Base-by-base conservation (phyloP, 2,113 vertebrate species). In the Anser brachyrhynchus region DNA sequence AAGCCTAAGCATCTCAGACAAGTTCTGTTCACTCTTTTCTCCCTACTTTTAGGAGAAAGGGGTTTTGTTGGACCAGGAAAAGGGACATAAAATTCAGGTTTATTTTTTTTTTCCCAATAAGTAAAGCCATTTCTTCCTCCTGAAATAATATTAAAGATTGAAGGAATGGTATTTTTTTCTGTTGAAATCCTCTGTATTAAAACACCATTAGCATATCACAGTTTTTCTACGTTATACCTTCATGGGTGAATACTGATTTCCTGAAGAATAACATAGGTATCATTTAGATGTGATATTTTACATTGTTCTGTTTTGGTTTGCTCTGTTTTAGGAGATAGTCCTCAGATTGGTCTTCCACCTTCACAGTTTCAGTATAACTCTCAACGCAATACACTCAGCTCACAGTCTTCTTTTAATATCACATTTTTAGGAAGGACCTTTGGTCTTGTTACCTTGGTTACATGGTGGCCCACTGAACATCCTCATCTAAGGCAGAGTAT, bases 91-190 rank as follows among this genome's bases (percentile, higher is more conserved):
- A 58, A 46, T 84, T 85, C 28, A 58, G 23, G 73, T 20, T 10
- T 20, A 20, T 46, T 46, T 73, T 52, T 79, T 85, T 71, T 37
- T 70, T 18, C 49, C 8, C 65, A 8, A 10, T 2, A 64, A 5
- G 4, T 41, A 64, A 64, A 93, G 55, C 17, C 52, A 20, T 71
- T 65, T 8, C 25, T 65, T 46, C n/a, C 9, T 14, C 7, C 10
- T 51, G 49, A 70, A 4, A 4, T 2, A 31, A 9, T 62, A 76
- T 35, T 72, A 79, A 82, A 87, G 84, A 15, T 35, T 49, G 29
- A 79, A 61, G 26, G 4, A 73, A 73, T 4, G 3, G 6, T 1
- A 3, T 1, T 3, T 17, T 3, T 22, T 58, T 59, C 8, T 54
- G 10, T n/a, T 37, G 23, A 61, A 80, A 83, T 66, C 31, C 15